Evolutionary conservation across 2,888 invertebrate species (phyloP), one percentile per base, ranked within the genome.

Genomic region (Oeneis ivallda): DNA sequence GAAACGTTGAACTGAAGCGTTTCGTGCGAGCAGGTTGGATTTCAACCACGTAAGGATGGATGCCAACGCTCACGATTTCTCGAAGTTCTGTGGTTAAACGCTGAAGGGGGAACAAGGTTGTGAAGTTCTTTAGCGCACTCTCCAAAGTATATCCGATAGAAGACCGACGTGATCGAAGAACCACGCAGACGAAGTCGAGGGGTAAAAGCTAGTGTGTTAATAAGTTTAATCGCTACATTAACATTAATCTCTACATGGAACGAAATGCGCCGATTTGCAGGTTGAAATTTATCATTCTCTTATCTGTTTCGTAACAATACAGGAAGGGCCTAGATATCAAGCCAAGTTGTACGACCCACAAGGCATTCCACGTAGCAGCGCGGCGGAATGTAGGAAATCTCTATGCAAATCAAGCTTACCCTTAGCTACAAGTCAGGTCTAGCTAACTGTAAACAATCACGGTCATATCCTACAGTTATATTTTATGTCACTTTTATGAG

Each of bases 221-320:
- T 3, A 11, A 39, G 13, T 41, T 13, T 15, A 47, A 47, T 47
- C 47, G 17, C 17, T 47, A 15, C 47, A 58, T 62, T n/a, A n/a
- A n/a, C n/a, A n/a, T n/a, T n/a, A n/a, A 47, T 47, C 47, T 47
- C 17, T 47, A 15, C 47, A 58, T 62, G 62, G 37, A 37, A 68
- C 66, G 66, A 67, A 68, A 66, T 57, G 47, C 60, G 56, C 37
- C 63, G 50, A 26, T 61, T 57, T 34, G 26, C 26, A 50, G 15
- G 47, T 50, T 26, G 5, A 19, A 49, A 50, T 13, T 50, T 54
- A 71, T 53, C 37, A 50, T 53, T 37, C 11, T 56, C 19, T 74
- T 75, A 77, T 76, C 76, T 73, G 64, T 77, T 75, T 74, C 71
- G 73, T 74, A 78, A 77, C 74, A 68, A 70, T 71, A 67, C 70